These are phyloP conservation scores for Malthinus flaveolus DNA, from an alignment of 2,888 invertebrate genomes.

Conservation along the genomic window DNA sequence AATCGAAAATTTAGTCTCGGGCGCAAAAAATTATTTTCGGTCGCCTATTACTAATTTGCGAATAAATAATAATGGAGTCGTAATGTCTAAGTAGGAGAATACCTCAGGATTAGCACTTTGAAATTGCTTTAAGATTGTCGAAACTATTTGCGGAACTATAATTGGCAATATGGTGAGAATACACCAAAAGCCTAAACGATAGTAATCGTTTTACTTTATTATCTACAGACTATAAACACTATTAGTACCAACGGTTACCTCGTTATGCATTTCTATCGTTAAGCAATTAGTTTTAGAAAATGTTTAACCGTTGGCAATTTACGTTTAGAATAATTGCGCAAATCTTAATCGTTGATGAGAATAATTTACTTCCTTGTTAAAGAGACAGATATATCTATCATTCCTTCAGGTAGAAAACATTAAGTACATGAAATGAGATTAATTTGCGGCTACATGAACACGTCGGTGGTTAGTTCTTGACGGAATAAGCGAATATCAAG, in stretches of 20 bases:
- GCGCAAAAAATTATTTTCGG: neutral
- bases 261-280: too few relatives aligned
- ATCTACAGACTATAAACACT: constrained; percentile 52
- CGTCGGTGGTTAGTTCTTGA: constrained; percentile 27
- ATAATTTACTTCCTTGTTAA: constrained; percentile 8
- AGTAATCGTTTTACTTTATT: constrained; percentile 52
- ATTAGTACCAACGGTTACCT: constrained; percentile 51
- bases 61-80: constrained; percentile 40
- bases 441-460: constrained; percentile 29
- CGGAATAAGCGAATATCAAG: constrained; percentile 21
- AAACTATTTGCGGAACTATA: constrained; percentile 51
- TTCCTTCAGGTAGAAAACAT: constrained; percentile 24
- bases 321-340: too few relatives aligned
- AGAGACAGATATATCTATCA: constrained; percentile 9
- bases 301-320: too few relatives aligned
- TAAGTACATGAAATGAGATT: constrained; percentile 28
- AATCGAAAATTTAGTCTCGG: neutral
- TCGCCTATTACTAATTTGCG: constrained; percentile 18
- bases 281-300: too few relatives aligned
- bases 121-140: constrained; percentile 49
- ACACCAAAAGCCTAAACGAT: constrained; percentile 53
- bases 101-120: constrained; percentile 41
- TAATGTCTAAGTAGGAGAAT: constrained; percentile 29
- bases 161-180: constrained; percentile 47
- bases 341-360: constrained; percentile 1